Conservation (phyloP, 2,113 vertebrate species). For the Lynx canadensis region DNA sequence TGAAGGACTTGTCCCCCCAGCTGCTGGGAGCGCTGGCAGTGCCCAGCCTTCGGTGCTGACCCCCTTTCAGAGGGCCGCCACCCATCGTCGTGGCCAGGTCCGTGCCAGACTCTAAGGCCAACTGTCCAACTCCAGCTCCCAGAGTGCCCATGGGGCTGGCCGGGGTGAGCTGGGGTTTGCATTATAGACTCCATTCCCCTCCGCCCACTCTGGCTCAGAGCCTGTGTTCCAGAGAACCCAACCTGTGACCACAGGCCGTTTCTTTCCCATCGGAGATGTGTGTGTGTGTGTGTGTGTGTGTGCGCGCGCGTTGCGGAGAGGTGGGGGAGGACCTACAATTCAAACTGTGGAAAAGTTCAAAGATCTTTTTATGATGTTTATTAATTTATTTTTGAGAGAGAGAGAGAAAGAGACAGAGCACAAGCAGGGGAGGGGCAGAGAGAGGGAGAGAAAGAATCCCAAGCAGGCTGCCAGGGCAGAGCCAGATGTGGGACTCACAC, state of each 20-base stretch:
- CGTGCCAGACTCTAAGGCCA: not conserved
- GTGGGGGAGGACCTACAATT: not conserved
- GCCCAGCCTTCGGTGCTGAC: not conserved
- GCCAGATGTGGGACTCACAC: too few species aligned
- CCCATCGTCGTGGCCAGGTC: not conserved
- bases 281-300: not conserved
- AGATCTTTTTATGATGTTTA: too few species aligned
- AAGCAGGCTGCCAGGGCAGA: too few species aligned
- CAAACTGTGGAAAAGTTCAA: not conserved
- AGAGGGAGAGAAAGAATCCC: too few species aligned
- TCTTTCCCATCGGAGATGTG: not conserved
- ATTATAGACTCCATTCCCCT: not conserved
- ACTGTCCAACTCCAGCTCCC: not conserved
- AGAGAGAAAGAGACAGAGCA: too few species aligned
- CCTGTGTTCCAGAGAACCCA: not conserved
- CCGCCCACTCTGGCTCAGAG: not conserved
- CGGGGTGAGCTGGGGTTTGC: not conserved
- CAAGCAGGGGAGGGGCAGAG: too few species aligned
- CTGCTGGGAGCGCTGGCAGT: not conserved
- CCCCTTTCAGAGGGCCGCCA: not conserved
- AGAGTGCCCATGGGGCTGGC: not conserved
- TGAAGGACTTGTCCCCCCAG: not conserved
- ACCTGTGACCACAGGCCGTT: not conserved
- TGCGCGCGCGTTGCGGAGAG: fast-evolving
- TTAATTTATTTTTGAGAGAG: too few species aligned